These are phyloP conservation scores for Selene dorsalis DNA, from an alignment of 2,797 vertebrate species.

Conservation along the genomic window DNA sequence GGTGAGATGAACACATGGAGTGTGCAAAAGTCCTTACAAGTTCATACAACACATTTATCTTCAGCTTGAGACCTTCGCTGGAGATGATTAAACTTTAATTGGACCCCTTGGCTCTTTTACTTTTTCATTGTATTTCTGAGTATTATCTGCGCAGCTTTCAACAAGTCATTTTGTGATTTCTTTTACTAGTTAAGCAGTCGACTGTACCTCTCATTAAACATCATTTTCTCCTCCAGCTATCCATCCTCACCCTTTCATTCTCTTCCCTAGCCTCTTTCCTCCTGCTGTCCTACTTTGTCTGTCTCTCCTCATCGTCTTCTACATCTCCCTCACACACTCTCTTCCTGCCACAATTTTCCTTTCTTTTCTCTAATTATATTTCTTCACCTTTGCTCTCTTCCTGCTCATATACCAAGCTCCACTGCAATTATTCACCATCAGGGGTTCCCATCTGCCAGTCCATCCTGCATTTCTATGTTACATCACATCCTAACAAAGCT, in stretches of 20 bases:
- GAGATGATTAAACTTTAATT: constrained; percentile 50
- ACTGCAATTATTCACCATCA: constrained; percentile 7
- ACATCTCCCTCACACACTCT: background rate
- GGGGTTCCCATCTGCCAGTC: constrained; percentile 5
- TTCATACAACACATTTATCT: constrained; percentile 34
- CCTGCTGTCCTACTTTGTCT: background rate
- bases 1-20: background rate
- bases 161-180: constrained; percentile 16
- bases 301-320: background rate
- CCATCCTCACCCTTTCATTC: constrained; percentile 14
- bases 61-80: constrained; percentile 26
- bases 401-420: background rate
- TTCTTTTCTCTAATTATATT: constrained; percentile 5
- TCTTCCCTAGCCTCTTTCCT: constrained; percentile 1
- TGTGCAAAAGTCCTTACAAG: constrained; percentile 7
- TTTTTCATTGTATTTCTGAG: constrained; percentile 18
- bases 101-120: constrained; percentile 11
- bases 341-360: background rate
- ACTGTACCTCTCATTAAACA: constrained; percentile 1
- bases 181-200: constrained; percentile 27
- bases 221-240: background rate
- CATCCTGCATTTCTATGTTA: background rate
- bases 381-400: constrained; percentile 6
- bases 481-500: background rate
- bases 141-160: constrained; percentile 20